phyloP scores from a whole-genome alignment of 1,140 invertebrate genomes.

The Drosophila ogumai region DNA sequence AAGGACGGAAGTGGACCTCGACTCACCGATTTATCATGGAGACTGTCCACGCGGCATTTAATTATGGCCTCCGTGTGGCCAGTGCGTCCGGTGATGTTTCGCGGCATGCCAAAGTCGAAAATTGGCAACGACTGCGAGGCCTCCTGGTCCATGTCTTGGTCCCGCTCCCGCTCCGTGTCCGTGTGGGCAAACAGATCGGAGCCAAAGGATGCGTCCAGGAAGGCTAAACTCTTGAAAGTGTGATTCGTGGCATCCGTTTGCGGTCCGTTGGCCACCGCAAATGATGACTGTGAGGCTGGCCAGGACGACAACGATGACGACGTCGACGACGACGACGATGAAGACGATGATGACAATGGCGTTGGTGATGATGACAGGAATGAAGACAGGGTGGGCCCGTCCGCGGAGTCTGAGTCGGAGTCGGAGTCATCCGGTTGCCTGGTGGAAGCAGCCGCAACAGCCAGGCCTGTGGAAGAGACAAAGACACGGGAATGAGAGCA shows the following conservation, averaged over 20 bases:
- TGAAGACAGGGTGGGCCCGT: constrained; percentile 45
- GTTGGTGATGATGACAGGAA: constrained; percentile 34
- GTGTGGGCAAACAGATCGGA: constrained; percentile 59
- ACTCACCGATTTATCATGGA: constrained; percentile 92
- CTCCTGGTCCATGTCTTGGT: constrained; percentile 24
- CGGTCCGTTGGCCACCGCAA: constrained; percentile 43
- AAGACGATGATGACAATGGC: constrained; percentile 19
- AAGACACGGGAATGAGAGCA: constrained; percentile 19
- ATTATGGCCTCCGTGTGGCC: constrained; percentile 93
- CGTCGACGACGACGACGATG: not conserved
- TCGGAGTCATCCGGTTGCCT: constrained; percentile 48
- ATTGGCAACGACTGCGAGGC: constrained; percentile 66
- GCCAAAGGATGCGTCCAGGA: constrained; percentile 50
- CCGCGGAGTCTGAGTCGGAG: constrained; percentile 42
- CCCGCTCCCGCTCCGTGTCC: constrained; percentile 27
- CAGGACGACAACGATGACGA: constrained; percentile 14
- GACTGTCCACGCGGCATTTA: constrained; percentile 92
- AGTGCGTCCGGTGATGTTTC: constrained; percentile 93
- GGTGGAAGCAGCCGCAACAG: constrained; percentile 39
- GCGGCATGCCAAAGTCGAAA: constrained; percentile 91
- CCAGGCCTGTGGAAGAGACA: constrained; percentile 44
- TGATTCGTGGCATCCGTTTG: constrained; percentile 77
- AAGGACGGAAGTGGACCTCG: not conserved
- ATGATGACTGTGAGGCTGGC: constrained; percentile 31
- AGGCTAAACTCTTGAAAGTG: constrained; percentile 80